Evolutionary conservation across 2,888 invertebrate species (phyloP), one percentile per base, ranked within the genome.

Genomic region (Polyploca ridens): DNA sequence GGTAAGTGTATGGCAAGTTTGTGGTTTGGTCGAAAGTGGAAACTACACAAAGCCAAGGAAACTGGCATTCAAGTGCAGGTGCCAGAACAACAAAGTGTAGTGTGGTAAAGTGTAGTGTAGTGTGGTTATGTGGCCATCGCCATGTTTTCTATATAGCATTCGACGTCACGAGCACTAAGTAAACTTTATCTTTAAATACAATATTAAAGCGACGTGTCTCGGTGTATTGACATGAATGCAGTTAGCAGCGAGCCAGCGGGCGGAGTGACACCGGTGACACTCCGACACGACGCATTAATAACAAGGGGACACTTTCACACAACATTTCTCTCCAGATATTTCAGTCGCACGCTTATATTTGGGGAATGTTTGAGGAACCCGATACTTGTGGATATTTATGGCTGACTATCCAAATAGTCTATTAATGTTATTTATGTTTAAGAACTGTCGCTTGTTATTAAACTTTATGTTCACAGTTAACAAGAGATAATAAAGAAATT

Each of bases 321-420:
- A 54, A 54, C 19, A 54, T 54, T 19, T 54, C 54, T 54, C 54
- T 54, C 8, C 8, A 54, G 54, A 54, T 54, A 54, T 54, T 54
- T 54, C 19, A 19, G 54, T 5, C 16, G 19, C 19, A 19, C 16
- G 54, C 27, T 27, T 14, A 14, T 54, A n/a, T 54, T 54, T 54
- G 54, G 16, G 19, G 54, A 54, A 54, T 54, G 54, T 54, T 19
- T 19, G 41, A 54, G 54, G 54, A 54, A 54, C 54, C 54, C 54
- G 54, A 54, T n/a, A 19, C 54, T 54, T 10, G 54, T 54, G 54
- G 54, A 54, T 54, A 19, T 54, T 54, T 54, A 54, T 19, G 54
- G 54, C 10, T 3, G 54, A 54, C 49, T 54, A 54, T 33, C 58
- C 58, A 46, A 44, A 44, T 58, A 27, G 16, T 58, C 11, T 33